Base-by-base conservation (phyloP, 2,113 vertebrate genomes). In the Lepus europaeus region DNA sequence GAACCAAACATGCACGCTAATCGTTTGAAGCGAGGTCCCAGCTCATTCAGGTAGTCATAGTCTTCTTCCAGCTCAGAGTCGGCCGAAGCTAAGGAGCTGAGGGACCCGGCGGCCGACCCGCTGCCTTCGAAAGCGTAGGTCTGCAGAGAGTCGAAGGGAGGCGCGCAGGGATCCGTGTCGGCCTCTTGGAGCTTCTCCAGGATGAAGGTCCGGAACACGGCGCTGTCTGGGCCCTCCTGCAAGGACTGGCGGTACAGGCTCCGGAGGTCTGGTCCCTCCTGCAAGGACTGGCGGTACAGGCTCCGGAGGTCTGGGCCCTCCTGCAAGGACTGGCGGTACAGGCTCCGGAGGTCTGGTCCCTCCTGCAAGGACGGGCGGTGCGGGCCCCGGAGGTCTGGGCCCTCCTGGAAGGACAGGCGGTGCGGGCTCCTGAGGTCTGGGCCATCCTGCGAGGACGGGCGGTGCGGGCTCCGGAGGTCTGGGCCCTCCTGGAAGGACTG, bases 191-290 rank as follows among this genome's bases (percentile, higher is more conserved):
- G 98, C 95, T 99, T 98, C 81, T 99, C 99, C 25, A 98, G 96
- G 70, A 99, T 99, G 96, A 99, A 99, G 88, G 99, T 98, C 89
- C 97, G 97, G 97, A 99, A 99, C 51, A 99, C 80, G 1, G 98
- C 98, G 0, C 99, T 99, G 36, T 99, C 99, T 0, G 99, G 99
- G 13, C 99, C 99, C 0, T 99, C 98, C 39, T 99, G 98, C 90
- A 99, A 97, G 23, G 99, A 99, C 93, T 99, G 98, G 9, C 99
- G 91, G 84, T 99, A 98, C 6, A 99, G 98, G 96, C 99, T 99
- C 1, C 98, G 97, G 70, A 99, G 98, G 39, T 39, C 39, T 4
- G 39, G 39, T 4, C 39, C 39, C 39, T 4, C 39, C 39, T 39
- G 39, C 39, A 39, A 39, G 39, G 39, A 5, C 39, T 1, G 39